Percentiles rank a stretch among this genome's conserved stretches.
Evolutionary conservation across 2,797 vertebrate species (phyloP).

Genomic region (Heliangelus exortis): DNA sequence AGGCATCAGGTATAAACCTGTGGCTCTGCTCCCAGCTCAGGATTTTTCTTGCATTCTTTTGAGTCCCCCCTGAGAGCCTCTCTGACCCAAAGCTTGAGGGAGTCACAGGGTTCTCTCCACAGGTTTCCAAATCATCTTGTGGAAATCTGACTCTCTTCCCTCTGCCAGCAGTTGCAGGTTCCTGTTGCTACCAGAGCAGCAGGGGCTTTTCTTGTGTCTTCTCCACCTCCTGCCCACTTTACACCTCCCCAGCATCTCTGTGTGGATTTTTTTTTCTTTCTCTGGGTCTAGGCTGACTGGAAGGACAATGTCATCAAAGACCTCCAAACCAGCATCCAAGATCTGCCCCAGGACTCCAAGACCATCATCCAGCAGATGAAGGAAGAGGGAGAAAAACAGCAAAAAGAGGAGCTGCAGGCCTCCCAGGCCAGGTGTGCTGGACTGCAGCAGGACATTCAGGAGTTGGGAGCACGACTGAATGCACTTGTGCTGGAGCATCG

Average conservation of each 20-base stretch:
- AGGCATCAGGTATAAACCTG: not conserved
- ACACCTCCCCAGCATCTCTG: not conserved
- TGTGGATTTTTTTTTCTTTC: not conserved
- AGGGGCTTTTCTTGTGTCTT: not conserved
- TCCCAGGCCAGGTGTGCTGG: slow-evolving; percentile 68
- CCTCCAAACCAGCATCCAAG: slow-evolving; percentile 76
- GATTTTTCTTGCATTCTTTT: not conserved
- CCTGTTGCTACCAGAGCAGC: not conserved
- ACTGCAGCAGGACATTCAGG: slow-evolving; percentile 77
- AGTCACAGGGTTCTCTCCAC: rapidly evolving
- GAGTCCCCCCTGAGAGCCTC: not conserved
- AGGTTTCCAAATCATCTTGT: not conserved
- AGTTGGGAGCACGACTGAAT: slow-evolving; percentile 70
- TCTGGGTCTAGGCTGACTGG: slow-evolving; percentile 76
- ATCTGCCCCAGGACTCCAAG: slow-evolving; percentile 62
- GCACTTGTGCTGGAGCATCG: slow-evolving; percentile 77
- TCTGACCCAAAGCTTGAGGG: not conserved
- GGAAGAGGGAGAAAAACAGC: slow-evolving; percentile 73
- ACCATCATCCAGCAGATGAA: slow-evolving; percentile 60
- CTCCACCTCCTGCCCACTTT: not conserved
- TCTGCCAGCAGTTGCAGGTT: not conserved
- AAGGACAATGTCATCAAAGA: slow-evolving; percentile 75
- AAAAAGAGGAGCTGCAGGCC: slow-evolving; percentile 59
- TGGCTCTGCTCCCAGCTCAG: not conserved
- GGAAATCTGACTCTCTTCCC: not conserved